phyloP scores from a whole-genome alignment of 2,113 vertebrate species.

The Leiothrix lutea region DNA sequence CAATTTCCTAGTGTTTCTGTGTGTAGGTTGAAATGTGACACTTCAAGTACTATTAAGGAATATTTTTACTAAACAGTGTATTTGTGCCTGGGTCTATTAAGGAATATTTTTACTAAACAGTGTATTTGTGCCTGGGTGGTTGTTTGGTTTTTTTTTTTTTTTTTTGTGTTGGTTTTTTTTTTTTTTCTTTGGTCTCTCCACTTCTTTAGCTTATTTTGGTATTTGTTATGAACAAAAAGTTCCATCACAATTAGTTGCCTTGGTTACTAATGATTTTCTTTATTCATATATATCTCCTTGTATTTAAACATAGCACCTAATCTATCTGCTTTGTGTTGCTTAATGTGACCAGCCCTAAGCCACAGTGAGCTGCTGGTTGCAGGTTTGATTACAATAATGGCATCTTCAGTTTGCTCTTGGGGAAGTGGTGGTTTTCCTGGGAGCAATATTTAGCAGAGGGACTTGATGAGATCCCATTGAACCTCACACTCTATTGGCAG shows the following conservation, averaged over 20 bases:
- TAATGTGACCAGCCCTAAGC: background rate
- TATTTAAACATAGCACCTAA: constrained; percentile 29
- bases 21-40: background rate
- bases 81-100: background rate
- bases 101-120: background rate
- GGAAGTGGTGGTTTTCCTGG: background rate
- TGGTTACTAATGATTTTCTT: constrained; percentile 48
- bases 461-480: background rate
- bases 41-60: background rate
- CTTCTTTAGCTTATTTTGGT: background rate
- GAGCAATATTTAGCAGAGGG: background rate
- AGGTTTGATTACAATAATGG: background rate
- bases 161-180: too few relatives aligned
- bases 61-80: background rate
- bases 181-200: background rate
- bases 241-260: constrained; percentile 44
- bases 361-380: background rate
- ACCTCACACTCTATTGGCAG: background rate
- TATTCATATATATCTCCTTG: background rate
- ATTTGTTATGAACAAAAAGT: constrained; percentile 10
- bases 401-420: background rate
- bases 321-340: background rate
- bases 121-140: background rate
- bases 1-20: background rate
- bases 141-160: background rate